Percentiles rank a stretch among this genome's conserved stretches.
These are phyloP conservation scores for Octodonta nipae DNA, from an alignment of 2,888 invertebrate species.

Conservation along the genomic window DNA sequence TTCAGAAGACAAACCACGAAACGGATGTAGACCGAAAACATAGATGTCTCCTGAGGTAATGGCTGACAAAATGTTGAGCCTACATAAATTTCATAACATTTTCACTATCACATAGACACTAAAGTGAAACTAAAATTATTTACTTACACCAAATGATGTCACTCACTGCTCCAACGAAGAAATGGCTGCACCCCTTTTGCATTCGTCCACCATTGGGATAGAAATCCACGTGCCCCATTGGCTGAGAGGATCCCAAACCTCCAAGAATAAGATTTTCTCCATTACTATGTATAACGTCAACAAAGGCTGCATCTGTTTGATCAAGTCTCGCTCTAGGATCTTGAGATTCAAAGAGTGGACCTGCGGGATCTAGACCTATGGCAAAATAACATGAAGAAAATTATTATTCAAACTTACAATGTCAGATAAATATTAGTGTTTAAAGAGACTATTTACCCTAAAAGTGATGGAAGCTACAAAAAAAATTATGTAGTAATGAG, in stretches of 20 bases:
- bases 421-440: not conserved
- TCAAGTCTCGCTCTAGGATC: constrained; percentile 74
- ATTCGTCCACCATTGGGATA: constrained; percentile 86
- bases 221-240: constrained; percentile 84
- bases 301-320: constrained; percentile 72
- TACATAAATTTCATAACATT: too few species aligned
- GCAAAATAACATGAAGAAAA: too few species aligned
- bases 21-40: too few species aligned
- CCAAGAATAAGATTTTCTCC: constrained; percentile 84
- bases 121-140: too few species aligned
- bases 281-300: constrained; percentile 87
- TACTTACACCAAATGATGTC: constrained; percentile 75
- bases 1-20: too few species aligned
- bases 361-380: constrained; percentile 74
- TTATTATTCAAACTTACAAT: too few species aligned
- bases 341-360: constrained; percentile 82
- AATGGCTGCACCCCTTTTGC: constrained; percentile 82
- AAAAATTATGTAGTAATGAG: too few species aligned
- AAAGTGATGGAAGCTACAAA: too few species aligned
- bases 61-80: too few species aligned
- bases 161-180: constrained; percentile 81
- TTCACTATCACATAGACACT: too few species aligned
- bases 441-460: not conserved
- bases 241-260: constrained; percentile 72
- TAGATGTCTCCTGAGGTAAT: too few species aligned